Evolutionary conservation across 2,888 invertebrate genomes (phyloP), one percentile per base, ranked within the genome.

Genomic region (Dolomedes plantarius): DNA sequence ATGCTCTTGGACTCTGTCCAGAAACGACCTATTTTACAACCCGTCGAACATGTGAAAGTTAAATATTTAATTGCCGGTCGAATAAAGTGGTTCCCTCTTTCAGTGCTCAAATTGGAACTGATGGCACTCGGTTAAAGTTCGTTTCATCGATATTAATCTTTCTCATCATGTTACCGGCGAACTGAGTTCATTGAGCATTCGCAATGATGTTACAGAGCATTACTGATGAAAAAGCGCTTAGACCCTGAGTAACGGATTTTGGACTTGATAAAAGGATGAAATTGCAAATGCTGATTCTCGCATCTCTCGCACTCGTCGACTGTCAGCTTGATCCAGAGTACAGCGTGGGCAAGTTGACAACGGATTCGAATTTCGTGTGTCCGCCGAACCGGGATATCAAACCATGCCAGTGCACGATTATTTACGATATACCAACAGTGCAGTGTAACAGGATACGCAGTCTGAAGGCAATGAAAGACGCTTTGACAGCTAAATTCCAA

Each of bases 341-440:
- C 36, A 36, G 67, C 39, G 46, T 46, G n/a, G 41, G 71, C 6
- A 27, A 67, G 69, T 41, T 64, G 31, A 46, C 46, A n/a, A 69
- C 31, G 27, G 64, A 32, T 27, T 62, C 46, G 0, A 64, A 75
- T 13, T 87, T 87, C 62, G 28, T 31, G 5, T 87, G 87, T 50
- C 87, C 87, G 23, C 75, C 79, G 5, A 28, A 36, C 7, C n/a
- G 27, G 16, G 32, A 56, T 9, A 75, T 87, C 27, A 39, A 29
- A n/a, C 87, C 87, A 19, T 87, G 87, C 62, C 36, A 62, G 29
- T 87, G 87, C 50, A 67, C 85, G n/a, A 41, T 50, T 7, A 46
- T 85, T 13, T 74, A 71, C 32, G 36, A 50, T n/a, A 77, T 85
- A 23, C 82, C 83, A 1, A 72, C 75, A 1, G 62, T 87, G 5